Evolutionary conservation across 1,140 invertebrate species (phyloP), one percentile per base, ranked within the genome.

Genomic region (Drosophila leontia): DNA sequence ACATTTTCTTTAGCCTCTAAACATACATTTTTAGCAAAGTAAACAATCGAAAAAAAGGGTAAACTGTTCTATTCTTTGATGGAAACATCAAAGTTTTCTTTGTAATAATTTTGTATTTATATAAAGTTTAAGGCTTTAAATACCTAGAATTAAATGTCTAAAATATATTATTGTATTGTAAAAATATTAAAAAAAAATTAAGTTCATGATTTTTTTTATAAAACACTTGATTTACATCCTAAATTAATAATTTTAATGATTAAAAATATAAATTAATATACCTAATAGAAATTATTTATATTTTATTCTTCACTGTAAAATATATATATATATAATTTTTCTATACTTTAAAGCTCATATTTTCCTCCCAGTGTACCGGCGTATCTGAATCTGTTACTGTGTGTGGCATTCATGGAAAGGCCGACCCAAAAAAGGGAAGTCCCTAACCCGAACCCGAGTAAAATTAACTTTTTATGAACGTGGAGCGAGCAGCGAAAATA

Each of bases 381-480:
- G 60, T 34, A 72, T 72, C 53, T 72, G 69, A 17, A 70, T 72
- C 69, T 70, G 44, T 42, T 51, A 17, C 15, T 35, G 44, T 44
- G 29, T 59, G 69, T 34, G 69, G 48, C 42, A 50, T 55, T 23
- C 45, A 50, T 53, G 42, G 69, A 60, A 45, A 26, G 48, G 55
- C 26, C 23, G 23, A 53, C 35, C 19, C 2, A 19, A 47, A 55
- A 50, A 75, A 17, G 42, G 42, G 35, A 39, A 23, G 34, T 19
- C 34, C 2, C 19, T 13, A 26, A 41, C 48, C 19, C 42, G 35
- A 47, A 39, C n/a, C 50, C 42, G 55, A 53, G 47, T 29, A 44
- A 82, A 84, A 78, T 78, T 61, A 82, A 82, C 69, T 78, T 78
- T 84, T 68, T 78, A 74, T 68, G 63, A 41, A 65, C 80, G 69